Evolutionary conservation across 2,888 invertebrate genomes (phyloP).

Genomic region (Phorcus lineatus): DNA sequence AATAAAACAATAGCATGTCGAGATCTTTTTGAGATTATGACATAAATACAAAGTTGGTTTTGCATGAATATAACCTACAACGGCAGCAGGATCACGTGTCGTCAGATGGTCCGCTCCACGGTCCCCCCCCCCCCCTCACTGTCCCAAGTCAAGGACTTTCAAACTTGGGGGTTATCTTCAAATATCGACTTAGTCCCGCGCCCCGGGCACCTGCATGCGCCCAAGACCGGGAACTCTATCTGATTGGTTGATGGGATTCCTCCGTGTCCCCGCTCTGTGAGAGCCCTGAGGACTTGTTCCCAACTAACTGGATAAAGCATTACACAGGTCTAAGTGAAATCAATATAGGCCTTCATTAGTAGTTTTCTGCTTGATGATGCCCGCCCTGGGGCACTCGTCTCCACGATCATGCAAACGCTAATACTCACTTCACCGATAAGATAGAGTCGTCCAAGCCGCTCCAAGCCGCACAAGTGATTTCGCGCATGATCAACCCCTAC

Average conservation of each 20-base stretch:
- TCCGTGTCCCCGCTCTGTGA: neutral
- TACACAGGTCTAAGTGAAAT: conserved; percentile 15
- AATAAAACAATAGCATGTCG: too few species aligned
- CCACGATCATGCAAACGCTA: neutral
- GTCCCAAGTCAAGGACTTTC: too few species aligned
- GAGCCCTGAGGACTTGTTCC: neutral
- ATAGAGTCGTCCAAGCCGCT: neutral
- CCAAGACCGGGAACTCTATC: neutral
- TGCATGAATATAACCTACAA: too few species aligned
- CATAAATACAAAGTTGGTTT: too few species aligned
- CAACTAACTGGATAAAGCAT: conserved; percentile 19
- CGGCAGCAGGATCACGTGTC: too few species aligned
- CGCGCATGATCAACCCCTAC: neutral
- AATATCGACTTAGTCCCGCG: neutral
- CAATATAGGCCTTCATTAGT: conserved; percentile 23
- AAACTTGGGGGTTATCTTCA: neutral
- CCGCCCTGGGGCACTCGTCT: neutral
- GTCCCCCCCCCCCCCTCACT: too few species aligned
- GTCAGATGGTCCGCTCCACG: too few species aligned
- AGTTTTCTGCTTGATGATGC: conserved; percentile 15
- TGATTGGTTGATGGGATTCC: neutral
- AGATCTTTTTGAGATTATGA: too few species aligned
- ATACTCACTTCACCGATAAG: neutral
- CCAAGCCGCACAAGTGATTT: neutral
- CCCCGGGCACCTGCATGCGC: neutral